Conservation (phyloP, 2,888 invertebrate species). For the Lottia gigantea region DNA sequence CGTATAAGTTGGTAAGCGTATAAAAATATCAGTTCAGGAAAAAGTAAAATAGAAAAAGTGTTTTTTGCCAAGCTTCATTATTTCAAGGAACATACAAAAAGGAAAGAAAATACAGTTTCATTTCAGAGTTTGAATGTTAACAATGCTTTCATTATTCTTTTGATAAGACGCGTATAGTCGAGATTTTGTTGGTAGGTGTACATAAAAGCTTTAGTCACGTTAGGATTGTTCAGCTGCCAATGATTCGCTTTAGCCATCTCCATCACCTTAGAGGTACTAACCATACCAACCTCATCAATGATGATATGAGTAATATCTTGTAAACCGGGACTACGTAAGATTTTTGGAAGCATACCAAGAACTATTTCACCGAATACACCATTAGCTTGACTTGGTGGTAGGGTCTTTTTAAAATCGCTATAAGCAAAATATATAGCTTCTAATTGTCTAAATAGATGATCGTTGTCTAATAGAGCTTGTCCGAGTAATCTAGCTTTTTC, state of each 20-base stretch:
- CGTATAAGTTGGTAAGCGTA: too few species aligned
- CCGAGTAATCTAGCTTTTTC: not conserved
- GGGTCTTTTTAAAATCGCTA: not conserved
- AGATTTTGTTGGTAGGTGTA: too few species aligned
- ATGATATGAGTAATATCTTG: constrained; percentile 17
- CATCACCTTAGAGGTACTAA: constrained; percentile 16
- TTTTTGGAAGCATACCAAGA: constrained; percentile 16
- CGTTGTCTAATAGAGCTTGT: not conserved
- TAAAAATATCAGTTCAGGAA: too few species aligned
- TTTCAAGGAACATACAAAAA: too few species aligned
- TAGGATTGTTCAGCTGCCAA: too few species aligned
- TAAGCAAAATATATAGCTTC: not conserved
- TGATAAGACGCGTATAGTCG: too few species aligned
- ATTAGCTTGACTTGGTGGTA: not conserved
- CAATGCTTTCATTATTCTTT: too few species aligned
- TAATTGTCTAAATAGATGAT: not conserved
- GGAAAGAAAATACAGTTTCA: too few species aligned
- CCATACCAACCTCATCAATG: constrained; percentile 22
- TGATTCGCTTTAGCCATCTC: not conserved
- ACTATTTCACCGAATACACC: not conserved
- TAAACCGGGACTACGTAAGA: constrained; percentile 21
- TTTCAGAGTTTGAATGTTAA: too few species aligned
- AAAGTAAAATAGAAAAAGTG: too few species aligned
- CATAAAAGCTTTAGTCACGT: too few species aligned
- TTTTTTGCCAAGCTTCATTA: too few species aligned